phyloP scores from a whole-genome alignment of 2,888 invertebrate species.

The Protodeltote pygarga region DNA sequence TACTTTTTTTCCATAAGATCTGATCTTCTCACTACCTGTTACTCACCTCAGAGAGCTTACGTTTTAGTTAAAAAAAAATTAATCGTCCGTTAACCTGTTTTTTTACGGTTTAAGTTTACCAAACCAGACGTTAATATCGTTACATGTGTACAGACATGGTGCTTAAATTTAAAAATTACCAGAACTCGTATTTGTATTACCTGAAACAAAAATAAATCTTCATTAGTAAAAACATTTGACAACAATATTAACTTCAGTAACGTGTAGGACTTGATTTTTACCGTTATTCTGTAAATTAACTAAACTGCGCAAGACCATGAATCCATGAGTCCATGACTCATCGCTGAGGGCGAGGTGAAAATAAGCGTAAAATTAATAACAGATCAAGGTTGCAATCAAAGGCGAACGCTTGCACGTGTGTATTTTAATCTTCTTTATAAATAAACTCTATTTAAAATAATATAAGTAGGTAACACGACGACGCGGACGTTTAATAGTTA shows the following conservation, averaged over 20 bases:
- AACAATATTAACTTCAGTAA: slow-evolving; percentile 18
- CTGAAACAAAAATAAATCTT: slow-evolving; percentile 46
- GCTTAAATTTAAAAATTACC: slow-evolving; percentile 5
- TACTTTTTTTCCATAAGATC: too few relatives aligned
- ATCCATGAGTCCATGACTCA: too few relatives aligned
- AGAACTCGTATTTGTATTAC: slow-evolving; percentile 41
- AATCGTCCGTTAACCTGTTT: background rate
- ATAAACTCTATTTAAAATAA: slow-evolving; percentile 51
- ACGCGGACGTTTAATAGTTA: slow-evolving; percentile 33
- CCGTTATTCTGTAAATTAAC: slow-evolving; percentile 45
- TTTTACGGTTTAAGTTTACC: background rate
- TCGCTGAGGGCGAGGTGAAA: slow-evolving; percentile 65
- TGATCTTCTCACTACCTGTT: too few relatives aligned
- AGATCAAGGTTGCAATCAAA: slow-evolving; percentile 73
- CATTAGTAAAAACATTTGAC: slow-evolving; percentile 22
- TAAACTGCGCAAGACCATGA: slow-evolving; percentile 53
- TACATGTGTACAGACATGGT: background rate
- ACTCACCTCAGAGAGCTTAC: too few relatives aligned
- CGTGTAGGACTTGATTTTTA: slow-evolving; percentile 24
- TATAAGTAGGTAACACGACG: too few relatives aligned
- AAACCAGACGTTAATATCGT: background rate
- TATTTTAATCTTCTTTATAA: slow-evolving; percentile 57
- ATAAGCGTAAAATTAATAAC: slow-evolving; percentile 78
- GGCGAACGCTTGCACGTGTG: slow-evolving; percentile 50
- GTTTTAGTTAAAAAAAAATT: background rate